A percentile compares a stretch with the other conserved stretches of the same genome.
Conservation (phyloP, 2,113 vertebrate genomes). For the Clarias magur region DNA sequence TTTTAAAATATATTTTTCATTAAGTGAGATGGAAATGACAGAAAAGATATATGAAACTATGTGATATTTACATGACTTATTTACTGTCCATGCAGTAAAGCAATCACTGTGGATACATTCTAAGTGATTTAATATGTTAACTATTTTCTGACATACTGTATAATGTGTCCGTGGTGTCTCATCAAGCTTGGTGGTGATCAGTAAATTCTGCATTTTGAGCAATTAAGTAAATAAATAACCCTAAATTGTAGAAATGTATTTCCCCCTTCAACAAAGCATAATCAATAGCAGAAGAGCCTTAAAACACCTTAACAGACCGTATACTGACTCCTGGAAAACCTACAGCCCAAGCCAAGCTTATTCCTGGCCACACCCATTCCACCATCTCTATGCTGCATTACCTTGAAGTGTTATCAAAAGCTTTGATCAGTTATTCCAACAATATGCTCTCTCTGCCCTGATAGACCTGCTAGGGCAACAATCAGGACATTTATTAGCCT, state of each 20-base stretch:
- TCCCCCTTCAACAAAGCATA: not conserved
- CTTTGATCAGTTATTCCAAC: conserved; percentile 62
- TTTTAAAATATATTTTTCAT: not conserved
- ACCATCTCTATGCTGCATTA: conserved; percentile 57
- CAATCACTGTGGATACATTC: conserved; percentile 34
- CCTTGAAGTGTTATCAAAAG: conserved; percentile 60
- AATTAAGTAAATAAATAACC: not conserved
- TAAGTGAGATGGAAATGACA: not conserved
- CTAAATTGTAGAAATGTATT: not conserved
- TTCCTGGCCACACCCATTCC: conserved; percentile 43
- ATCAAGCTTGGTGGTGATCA: conserved; percentile 7
- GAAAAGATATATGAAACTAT: not conserved
- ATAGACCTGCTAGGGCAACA: not conserved
- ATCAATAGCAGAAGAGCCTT: not conserved
- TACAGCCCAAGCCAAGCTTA: not conserved
- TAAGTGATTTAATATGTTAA: conserved; percentile 38
- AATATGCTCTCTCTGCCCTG: conserved; percentile 36
- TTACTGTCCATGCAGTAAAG: not conserved
- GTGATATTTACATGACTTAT: not conserved
- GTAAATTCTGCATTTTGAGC: not conserved
- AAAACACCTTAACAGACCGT: not conserved
- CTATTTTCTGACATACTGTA: conserved; percentile 10
- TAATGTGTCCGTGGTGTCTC: conserved; percentile 19
- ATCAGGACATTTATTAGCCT: conserved; percentile 26
- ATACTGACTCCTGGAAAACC: not conserved